A percentile compares a stretch with the other conserved stretches of the same genome.
Evolutionary conservation across 2,113 vertebrate genomes (phyloP).

Genomic region (Numenius arquata): DNA sequence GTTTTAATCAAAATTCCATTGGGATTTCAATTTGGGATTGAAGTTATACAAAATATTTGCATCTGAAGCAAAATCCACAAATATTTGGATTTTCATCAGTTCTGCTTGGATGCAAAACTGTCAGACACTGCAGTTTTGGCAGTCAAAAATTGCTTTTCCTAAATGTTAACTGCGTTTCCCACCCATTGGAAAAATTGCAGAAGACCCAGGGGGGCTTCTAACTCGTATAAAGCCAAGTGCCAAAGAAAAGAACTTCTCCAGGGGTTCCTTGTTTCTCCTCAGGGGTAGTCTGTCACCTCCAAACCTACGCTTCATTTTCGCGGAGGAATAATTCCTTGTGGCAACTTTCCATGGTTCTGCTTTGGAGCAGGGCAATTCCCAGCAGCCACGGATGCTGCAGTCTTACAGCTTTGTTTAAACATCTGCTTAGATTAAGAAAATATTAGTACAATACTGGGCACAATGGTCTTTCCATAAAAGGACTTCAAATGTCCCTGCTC

Average conservation of each 20-base stretch:
- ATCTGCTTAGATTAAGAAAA: constrained; percentile 54
- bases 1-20: constrained; percentile 44
- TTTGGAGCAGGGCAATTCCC: constrained; percentile 17
- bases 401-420: constrained; percentile 37
- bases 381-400: neutral
- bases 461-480: neutral
- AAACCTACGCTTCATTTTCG: constrained; percentile 22
- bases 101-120: constrained; percentile 63
- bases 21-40: constrained; percentile 22
- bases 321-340: constrained; percentile 29
- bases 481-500: neutral
- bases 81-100: constrained; percentile 69
- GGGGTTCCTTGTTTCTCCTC: constrained; percentile 66
- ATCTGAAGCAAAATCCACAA: constrained; percentile 59
- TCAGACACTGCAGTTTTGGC: constrained; percentile 60
- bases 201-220: constrained; percentile 61
- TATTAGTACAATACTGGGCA: constrained; percentile 16
- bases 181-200: constrained; percentile 65
- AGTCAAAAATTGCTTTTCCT: constrained; percentile 63
- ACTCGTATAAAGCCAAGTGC: neutral
- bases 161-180: constrained; percentile 65
- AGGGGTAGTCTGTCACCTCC: constrained; percentile 58
- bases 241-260: constrained; percentile 64
- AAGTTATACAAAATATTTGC: constrained; percentile 57
- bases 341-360: constrained; percentile 36